These are phyloP conservation scores for Drosophila dunni DNA, from an alignment of 1,140 invertebrate species.

Conservation along the genomic window DNA sequence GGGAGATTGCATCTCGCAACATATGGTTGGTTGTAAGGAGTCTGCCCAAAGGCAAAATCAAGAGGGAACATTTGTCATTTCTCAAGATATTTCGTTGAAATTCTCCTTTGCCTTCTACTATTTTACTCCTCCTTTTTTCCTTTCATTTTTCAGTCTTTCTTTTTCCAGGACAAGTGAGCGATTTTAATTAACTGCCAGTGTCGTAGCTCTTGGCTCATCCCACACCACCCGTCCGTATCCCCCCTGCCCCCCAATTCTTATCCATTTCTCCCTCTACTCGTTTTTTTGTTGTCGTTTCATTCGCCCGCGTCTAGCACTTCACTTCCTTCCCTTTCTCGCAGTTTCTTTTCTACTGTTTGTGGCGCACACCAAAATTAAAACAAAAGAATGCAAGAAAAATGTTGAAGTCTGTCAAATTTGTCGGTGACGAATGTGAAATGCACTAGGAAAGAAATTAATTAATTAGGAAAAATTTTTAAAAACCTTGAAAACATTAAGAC, in stretches of 20 bases:
- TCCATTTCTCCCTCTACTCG: background rate
- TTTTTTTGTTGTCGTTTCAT: background rate
- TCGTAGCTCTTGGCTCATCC: slow-evolving; percentile 41
- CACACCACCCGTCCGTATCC: too few species aligned
- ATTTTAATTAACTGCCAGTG: slow-evolving; percentile 76
- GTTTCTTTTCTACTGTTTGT: slow-evolving; percentile 9
- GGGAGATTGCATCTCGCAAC: background rate
- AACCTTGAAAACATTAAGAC: too few species aligned
- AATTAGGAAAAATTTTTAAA: too few species aligned
- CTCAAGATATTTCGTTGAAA: slow-evolving; percentile 35
- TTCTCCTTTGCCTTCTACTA: slow-evolving; percentile 3
- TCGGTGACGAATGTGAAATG: background rate
- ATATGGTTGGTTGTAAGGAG: slow-evolving; percentile 26
- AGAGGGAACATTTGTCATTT: slow-evolving; percentile 35
- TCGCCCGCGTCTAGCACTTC: slow-evolving; percentile 2
- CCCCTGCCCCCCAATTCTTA: background rate
- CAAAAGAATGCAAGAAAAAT: slow-evolving; percentile 12
- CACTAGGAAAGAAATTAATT: background rate
- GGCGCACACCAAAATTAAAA: slow-evolving; percentile 21
- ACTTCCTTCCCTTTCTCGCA: slow-evolving; percentile 1
- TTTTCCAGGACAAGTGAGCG: slow-evolving; percentile 52
- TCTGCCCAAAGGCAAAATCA: slow-evolving; percentile 26
- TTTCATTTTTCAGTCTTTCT: slow-evolving; percentile 16
- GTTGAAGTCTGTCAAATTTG: background rate
- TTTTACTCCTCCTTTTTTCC: slow-evolving; percentile 1